These are phyloP conservation scores for Limnephilus auricula DNA, from an alignment of 2,888 invertebrate genomes.

Conservation along the genomic window DNA sequence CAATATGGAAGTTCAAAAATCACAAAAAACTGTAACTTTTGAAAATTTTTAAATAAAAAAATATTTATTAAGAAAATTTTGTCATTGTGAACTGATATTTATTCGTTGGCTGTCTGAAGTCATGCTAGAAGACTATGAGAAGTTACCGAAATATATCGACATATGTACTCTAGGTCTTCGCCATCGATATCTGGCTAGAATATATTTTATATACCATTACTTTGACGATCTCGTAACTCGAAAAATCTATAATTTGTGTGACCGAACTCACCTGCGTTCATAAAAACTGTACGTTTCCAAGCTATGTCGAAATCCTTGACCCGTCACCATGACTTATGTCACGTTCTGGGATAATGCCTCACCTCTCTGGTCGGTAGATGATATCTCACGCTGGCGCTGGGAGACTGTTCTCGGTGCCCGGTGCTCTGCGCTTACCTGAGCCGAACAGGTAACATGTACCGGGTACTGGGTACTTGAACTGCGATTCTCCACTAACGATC, in stretches of 20 bases:
- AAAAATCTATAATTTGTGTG: neutral
- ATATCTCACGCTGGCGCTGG: constrained; percentile 40
- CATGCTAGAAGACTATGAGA: no score
- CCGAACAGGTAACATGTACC: no score
- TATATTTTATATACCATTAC: neutral
- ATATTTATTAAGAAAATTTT: no score
- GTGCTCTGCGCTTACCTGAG: neutral
- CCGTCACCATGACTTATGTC: constrained; percentile 51
- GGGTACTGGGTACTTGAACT: no score
- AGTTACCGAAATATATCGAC: no score
- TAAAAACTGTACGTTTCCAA: constrained; percentile 19
- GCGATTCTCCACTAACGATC: no score
- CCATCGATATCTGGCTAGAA: neutral
- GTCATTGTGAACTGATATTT: no score
- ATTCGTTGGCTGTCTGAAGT: no score
- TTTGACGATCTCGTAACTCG: neutral
- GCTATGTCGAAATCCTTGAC: constrained; percentile 32
- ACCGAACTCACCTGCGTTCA: constrained; percentile 5
- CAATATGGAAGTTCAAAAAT: no score
- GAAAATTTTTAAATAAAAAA: no score
- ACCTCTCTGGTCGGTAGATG: constrained; percentile 53
- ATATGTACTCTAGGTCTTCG: no score
- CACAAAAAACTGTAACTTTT: no score
- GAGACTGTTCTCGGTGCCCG: neutral
- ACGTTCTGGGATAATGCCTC: constrained; percentile 57